phyloP scores from a whole-genome alignment of 2,888 invertebrate species.

The Branchellion lobata region DNA sequence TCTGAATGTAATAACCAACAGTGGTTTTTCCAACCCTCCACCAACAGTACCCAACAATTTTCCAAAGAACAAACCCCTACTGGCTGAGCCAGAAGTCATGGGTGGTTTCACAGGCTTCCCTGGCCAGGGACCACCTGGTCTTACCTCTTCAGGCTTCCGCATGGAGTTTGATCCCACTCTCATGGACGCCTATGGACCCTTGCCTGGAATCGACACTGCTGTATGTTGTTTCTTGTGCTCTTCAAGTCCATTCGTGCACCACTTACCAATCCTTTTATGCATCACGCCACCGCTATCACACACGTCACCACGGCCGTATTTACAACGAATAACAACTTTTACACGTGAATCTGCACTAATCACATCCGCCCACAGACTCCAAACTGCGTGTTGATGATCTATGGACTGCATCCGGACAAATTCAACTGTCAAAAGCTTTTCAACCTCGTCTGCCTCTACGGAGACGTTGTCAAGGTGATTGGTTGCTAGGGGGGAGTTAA shows the following conservation, averaged over 20 bases:
- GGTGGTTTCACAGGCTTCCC: not conserved
- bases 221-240: not conserved
- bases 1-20: not conserved
- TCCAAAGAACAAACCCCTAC: constrained; percentile 33
- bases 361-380: constrained; percentile 48
- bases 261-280: too few relatives aligned
- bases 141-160: not conserved
- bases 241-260: too few relatives aligned
- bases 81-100: constrained; percentile 14
- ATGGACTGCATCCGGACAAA: constrained; percentile 87
- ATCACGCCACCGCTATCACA: too few relatives aligned
- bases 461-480: constrained; percentile 90
- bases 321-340: too few relatives aligned
- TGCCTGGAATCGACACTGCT: not conserved
- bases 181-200: constrained; percentile 8
- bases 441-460: constrained; percentile 96
- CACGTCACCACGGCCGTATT: too few relatives aligned
- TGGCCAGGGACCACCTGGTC: not conserved
- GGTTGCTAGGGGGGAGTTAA: not conserved
- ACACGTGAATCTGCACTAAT: too few relatives aligned
- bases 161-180: constrained; percentile 14
- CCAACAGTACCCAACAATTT: not conserved
- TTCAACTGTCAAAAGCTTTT: constrained; percentile 94
- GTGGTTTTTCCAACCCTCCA: not conserved
- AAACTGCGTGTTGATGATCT: constrained; percentile 90